Base-by-base conservation (phyloP, 2,888 invertebrate species). In the Philopedon plagiatum region DNA sequence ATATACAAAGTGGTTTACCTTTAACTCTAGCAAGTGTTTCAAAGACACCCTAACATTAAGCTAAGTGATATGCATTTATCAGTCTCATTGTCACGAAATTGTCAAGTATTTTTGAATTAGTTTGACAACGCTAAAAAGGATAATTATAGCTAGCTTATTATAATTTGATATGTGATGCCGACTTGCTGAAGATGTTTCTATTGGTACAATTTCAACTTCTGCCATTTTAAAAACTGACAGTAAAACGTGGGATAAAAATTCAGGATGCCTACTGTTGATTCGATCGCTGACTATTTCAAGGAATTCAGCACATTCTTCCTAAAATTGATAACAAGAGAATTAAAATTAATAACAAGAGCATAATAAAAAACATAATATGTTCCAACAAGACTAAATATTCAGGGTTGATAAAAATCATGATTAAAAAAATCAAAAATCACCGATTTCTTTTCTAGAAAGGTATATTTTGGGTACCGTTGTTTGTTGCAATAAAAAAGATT, bases 211-310 rank as follows among this genome's bases (percentile, higher is more conserved):
- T 86, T 95, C 95, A 63, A 96, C 95, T 88, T 95, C 95, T 63
- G 95, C 95, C 88, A 96, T 94, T 88, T 96, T 96, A 88, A 96
- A 94, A 85, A 96, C 95, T 78, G 96, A 96, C 70, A 96, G 89
- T 37, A 95, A 89, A 73, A 94, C 91, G 85, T 96, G 95, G 58
- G 95, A 94, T 82, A 93, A 93, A 78, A 96, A 92, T 82, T 95
- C 94, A 77, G 93, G 92, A 84, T 94, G 92, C 81, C 93, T 92
- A 56, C 92, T 90, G 87, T 95, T 96, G 83, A 96, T 95, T 81
- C 94, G 92, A 75, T 93, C 91, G 83, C 94, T 94, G 74, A 96
- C 90, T 76, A 92, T 90, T 86, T 94, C 93, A 76, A 96, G 87
- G 76, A 94, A 91, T 78, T 92, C 91, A 67, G 92, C 93, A 86